These are phyloP conservation scores for Sinocyclocheilus grahami DNA, from an alignment of 2,113 vertebrate species.

Conservation along the genomic window DNA sequence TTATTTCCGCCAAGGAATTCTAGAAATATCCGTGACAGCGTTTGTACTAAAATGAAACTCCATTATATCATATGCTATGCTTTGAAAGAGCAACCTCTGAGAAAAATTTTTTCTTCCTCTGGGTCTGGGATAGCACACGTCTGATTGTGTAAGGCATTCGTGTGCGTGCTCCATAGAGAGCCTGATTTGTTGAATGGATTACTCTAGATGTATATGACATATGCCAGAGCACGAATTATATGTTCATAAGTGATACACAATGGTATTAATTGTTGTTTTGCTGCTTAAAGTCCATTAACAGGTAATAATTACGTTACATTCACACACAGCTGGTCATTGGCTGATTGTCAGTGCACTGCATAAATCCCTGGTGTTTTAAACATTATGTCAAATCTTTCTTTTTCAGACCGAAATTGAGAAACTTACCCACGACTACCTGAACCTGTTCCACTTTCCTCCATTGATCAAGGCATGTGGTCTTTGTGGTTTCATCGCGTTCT, in stretches of 20 bases:
- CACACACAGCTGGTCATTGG: conserved; percentile 29
- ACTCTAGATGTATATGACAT: conserved; percentile 32
- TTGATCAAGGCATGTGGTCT: conserved; percentile 84
- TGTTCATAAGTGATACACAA: conserved; percentile 29
- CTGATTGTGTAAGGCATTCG: not conserved
- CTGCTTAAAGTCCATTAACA: conserved; percentile 37
- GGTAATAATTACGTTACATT: conserved; percentile 30
- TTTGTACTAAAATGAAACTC: conserved; percentile 7
- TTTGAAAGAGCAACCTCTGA: conserved; percentile 33
- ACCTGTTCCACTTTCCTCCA: conserved; percentile 93
- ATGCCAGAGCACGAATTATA: not conserved
- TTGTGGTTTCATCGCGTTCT: not conserved
- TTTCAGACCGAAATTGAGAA: conserved; percentile 92
- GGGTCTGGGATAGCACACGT: not conserved
- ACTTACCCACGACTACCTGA: conserved; percentile 91
- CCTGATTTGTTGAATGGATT: conserved; percentile 27
- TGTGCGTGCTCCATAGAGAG: conserved; percentile 6
- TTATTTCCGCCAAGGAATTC: not conserved
- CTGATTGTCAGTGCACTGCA: conserved; percentile 3
- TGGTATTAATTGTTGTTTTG: conserved; percentile 44
- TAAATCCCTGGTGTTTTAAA: conserved; percentile 38
- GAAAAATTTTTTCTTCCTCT: not conserved
- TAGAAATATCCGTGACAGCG: not conserved
- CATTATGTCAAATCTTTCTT: conserved; percentile 57
- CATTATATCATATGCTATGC: not conserved